Evolutionary conservation across 2,888 invertebrate species (phyloP).

Genomic region (Disparrhopalites patrizii): DNA sequence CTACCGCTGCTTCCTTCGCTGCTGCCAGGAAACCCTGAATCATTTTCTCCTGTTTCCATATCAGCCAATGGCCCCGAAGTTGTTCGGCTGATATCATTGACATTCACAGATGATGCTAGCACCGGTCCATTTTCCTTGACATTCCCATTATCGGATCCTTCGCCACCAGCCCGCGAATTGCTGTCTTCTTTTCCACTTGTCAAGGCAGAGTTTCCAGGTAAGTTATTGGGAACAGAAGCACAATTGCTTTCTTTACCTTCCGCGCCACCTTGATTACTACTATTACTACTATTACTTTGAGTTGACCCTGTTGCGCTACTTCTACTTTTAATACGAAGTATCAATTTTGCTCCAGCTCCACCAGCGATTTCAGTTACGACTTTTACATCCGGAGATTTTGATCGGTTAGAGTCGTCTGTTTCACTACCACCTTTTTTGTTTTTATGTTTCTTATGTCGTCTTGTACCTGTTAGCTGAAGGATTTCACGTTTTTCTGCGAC

Average conservation of each 20-base stretch:
- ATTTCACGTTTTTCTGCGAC: conserved; percentile 60
- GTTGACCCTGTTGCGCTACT: conserved; percentile 46
- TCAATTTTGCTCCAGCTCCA: conserved; percentile 62
- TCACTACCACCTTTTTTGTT: conserved; percentile 55
- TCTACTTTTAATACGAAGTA: conserved; percentile 67
- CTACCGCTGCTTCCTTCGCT: conserved; percentile 41
- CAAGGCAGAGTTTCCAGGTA: not conserved
- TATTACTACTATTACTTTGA: conserved; percentile 5
- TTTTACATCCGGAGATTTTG: conserved; percentile 43
- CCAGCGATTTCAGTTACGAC: conserved; percentile 41
- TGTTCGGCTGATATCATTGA: not conserved
- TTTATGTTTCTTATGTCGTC: conserved; percentile 52
- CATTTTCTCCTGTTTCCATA: conserved; percentile 33
- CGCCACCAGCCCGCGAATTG: not conserved
- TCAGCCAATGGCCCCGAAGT: not conserved
- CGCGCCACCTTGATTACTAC: conserved; percentile 13
- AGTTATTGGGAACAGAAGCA: conserved; percentile 7
- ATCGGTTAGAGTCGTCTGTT: conserved; percentile 53
- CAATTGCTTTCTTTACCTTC: conserved; percentile 8
- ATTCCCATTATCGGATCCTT: not conserved
- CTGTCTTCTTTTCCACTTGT: not conserved
- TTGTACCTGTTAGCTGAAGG: conserved; percentile 36
- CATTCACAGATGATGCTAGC: not conserved
- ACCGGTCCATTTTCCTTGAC: conserved; percentile 10
- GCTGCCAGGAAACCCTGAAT: conserved; percentile 48